Evolutionary conservation across 1,140 invertebrate species (phyloP), one percentile per base, ranked within the genome.

Genomic region (Vanessa atalanta): DNA sequence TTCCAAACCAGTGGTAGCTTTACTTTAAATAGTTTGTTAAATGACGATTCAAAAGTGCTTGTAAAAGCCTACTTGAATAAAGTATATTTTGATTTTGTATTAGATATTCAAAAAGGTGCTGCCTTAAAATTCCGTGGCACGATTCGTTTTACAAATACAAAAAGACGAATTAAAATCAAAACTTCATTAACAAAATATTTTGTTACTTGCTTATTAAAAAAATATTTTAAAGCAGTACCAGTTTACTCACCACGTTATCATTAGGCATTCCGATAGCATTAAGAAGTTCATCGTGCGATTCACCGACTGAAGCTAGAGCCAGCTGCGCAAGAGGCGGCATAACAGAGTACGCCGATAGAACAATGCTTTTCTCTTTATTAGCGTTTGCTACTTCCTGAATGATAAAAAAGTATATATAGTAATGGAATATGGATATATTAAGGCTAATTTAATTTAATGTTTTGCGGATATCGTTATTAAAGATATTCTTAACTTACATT

Each of bases 331-430:
- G 75, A 5, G 86, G 86, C 0, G 88, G 78, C 70, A 90, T 65
- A 0, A 89, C 86, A 0, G 89, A 90, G 67, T 83, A 90, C 8
- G 86, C 87, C 5, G 88, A 90, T 15, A 90, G 14, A 8, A 90
- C 81, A 8, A 89, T 65, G 71, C 83, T 92, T 65, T 85, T 74
- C 9, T 71, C 61, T 8, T 79, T 69, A 2, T 89, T 81, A 1
- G 63, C 60, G 65, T 85, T 87, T 0, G 79, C 81, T 7, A 90
- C 83, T 78, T 89, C 86, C 88, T 90, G 77, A 50, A 83, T 82
- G 14, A 55, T 43, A 53, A 2, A 12, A 65, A 51, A 20, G 20
- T 20, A 20, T 20, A 65, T 47, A 9, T 1, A 31, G 37, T 43
- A 43, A 9, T 1, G 0, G 3, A 43, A 43, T 9, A 43, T 43